Evolutionary conservation across 2,888 invertebrate genomes (phyloP), one percentile per base, ranked within the genome.

Genomic region (Limnephilus marmoratus): DNA sequence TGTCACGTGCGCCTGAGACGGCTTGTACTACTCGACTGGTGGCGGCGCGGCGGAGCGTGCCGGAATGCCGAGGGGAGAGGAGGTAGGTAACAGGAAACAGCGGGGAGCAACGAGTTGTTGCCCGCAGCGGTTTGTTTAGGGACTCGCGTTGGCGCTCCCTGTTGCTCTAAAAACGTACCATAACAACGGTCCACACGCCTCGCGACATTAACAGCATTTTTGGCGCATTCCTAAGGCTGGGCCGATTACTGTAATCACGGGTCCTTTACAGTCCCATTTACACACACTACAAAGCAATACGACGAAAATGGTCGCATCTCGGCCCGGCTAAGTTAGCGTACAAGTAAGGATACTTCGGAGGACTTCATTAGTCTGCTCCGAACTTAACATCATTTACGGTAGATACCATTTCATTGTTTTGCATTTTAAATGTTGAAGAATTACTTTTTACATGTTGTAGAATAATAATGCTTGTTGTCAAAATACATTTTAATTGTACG

Each of bases 221-320:
- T 93, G 91, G 93, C 92, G 93, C 92, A 92, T 92, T 93, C 93
- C 90, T 53, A 80, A n/a, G 86, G 81, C 93, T 80, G 49, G 41
- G 29, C 49, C 41, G 93, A 93, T 93, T 90, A 93, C 93, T 93
- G 91, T 93, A 93, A 93, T 93, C 92, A 93, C 37, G 45, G 89
- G 85, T 91, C 90, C 90, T 91, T 93, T 90, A 91, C 82, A 89
- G 87, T 83, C 90, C 92, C 90, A 85, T 93, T 92, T 81, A 93
- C 89, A 81, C 83, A 86, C 41, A 90, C 81, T 88, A 90, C 90
- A 81, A 93, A 92, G 91, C 88, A 91, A 92, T 81, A 86, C 53
- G 68, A 68, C 90, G 49, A 90, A 87, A 90, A 89, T 53, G 87
- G 83, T 86, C 85, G 92, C 37, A 45, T 45, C 87, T 87, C 86